These are phyloP conservation scores for Drosophila grimshawi DNA, from an alignment of 1,140 invertebrate genomes.

Conservation along the genomic window DNA sequence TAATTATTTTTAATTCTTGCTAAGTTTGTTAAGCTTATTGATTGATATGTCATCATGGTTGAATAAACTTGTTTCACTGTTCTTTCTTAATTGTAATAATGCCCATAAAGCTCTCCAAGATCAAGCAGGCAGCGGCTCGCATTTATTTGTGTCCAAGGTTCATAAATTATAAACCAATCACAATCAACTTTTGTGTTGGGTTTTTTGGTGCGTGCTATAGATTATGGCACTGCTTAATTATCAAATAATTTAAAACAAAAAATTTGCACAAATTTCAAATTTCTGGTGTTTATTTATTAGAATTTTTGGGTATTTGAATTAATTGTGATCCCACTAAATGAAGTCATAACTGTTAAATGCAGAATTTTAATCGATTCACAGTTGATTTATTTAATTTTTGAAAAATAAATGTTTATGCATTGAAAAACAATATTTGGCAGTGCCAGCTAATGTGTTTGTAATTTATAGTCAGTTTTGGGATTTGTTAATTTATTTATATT, in stretches of 20 bases:
- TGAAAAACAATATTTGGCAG: constrained; percentile 50
- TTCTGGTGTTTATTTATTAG: constrained; percentile 54
- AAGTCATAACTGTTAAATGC: constrained; percentile 68
- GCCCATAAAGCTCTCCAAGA: constrained; percentile 13
- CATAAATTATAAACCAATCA: constrained; percentile 66
- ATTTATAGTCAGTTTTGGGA: constrained; percentile 51
- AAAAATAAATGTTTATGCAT: constrained; percentile 31
- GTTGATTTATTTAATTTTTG: constrained; percentile 66
- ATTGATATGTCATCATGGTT: no score
- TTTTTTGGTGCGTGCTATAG: constrained; percentile 26
- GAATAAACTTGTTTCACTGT: not conserved
- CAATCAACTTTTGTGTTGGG: constrained; percentile 52
- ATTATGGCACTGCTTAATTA: constrained; percentile 67
- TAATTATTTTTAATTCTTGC: no score
- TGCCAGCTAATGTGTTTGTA: constrained; percentile 54
- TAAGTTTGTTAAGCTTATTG: no score
- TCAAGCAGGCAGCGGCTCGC: not conserved
- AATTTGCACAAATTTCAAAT: constrained; percentile 67
- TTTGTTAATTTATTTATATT: constrained; percentile 21
- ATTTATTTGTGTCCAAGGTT: not conserved
- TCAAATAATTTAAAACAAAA: constrained; percentile 61
- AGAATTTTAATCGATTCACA: constrained; percentile 53
- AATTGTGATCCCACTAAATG: constrained; percentile 44
- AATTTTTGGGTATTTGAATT: constrained; percentile 10
- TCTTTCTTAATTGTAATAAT: constrained; percentile 19